Percentiles rank a stretch among this genome's conserved stretches.
Evolutionary conservation across 1,140 invertebrate genomes (phyloP).

Genomic region (Drosophila bocqueti): DNA sequence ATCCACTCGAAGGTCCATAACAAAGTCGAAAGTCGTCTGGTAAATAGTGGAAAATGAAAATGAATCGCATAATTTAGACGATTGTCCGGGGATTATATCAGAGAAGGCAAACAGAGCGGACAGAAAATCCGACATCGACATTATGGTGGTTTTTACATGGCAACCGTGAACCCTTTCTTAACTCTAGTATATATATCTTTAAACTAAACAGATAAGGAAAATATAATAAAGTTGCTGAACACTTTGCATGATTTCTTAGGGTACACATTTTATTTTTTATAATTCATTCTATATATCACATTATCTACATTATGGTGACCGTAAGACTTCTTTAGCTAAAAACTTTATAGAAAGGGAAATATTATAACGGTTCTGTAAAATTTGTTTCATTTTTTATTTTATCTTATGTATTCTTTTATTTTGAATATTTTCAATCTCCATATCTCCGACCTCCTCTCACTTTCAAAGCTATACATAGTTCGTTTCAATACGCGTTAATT

Average conservation of each 20-base stretch:
- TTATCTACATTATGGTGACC: too few species aligned
- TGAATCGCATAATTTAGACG: slow-evolving; percentile 9
- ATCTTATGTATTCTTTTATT: background rate
- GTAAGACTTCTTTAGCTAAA: too few species aligned
- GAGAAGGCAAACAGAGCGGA: background rate
- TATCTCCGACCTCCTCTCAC: background rate
- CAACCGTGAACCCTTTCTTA: background rate
- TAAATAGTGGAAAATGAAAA: slow-evolving; percentile 21
- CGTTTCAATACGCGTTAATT: background rate
- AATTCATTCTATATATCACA: too few species aligned
- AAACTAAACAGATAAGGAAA: too few species aligned
- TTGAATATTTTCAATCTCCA: background rate
- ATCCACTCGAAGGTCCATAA: slow-evolving; percentile 18
- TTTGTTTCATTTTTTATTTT: too few species aligned
- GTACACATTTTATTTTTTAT: too few species aligned
- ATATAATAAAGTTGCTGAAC: background rate
- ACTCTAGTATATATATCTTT: background rate
- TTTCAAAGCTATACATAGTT: background rate
- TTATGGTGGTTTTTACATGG: background rate
- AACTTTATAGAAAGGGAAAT: background rate
- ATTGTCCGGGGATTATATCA: slow-evolving; percentile 18
- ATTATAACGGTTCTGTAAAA: background rate
- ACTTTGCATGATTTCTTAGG: too few species aligned
- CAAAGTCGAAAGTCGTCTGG: slow-evolving; percentile 23
- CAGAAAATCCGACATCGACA: background rate